Base-by-base conservation (phyloP, 2,797 vertebrate species). In the Onychomys leucogaster region DNA sequence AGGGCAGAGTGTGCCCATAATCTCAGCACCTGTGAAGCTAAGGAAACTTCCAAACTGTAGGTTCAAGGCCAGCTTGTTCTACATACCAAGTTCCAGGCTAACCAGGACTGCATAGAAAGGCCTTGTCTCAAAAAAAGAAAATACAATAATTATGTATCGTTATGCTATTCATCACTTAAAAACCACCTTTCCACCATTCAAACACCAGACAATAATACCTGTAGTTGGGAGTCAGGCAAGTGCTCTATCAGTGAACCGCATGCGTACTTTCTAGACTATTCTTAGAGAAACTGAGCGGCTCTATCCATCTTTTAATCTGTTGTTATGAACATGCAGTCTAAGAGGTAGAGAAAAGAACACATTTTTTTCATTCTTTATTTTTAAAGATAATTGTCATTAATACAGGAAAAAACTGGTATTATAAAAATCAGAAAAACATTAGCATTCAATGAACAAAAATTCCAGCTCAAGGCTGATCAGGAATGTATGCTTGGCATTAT, bases 291-390 rank as follows among this genome's bases (percentile, higher is more conserved):
- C 43, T 23, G 1, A 63, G 57, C 52, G 65, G 21, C 34, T 71
- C 65, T 16, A 92, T 1, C 17, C 84, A 55, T 49, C 75, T 86
- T 92, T 96, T 59, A 59, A 61, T 89, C 75, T 93, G 11, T 89
- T 82, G 69, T 89, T 83, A 80, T 41, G 57, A 94, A 94, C 10
- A 69, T 57, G 13, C 21, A 82, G 52, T 96, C 78, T 25, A 78
- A 13, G 55, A 89, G 55, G 17, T 49, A 93, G 7, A 91, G 52
- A 37, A 82, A 34, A 71, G n/a, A 67, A 57, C 5, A 55, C 41
- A 67, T 84, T 93, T n/a, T n/a, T n/a, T n/a, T 32, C 61, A 88
- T 92, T 96, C 83, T 91, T 84, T 92, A 96, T 97, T 97, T 95
- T 96, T 90, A 96, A 52, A 78, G 69, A 93, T 95, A 96, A 96